These are phyloP conservation scores for Cnemophilus loriae DNA, from an alignment of 2,113 vertebrate genomes.

Conservation along the genomic window DNA sequence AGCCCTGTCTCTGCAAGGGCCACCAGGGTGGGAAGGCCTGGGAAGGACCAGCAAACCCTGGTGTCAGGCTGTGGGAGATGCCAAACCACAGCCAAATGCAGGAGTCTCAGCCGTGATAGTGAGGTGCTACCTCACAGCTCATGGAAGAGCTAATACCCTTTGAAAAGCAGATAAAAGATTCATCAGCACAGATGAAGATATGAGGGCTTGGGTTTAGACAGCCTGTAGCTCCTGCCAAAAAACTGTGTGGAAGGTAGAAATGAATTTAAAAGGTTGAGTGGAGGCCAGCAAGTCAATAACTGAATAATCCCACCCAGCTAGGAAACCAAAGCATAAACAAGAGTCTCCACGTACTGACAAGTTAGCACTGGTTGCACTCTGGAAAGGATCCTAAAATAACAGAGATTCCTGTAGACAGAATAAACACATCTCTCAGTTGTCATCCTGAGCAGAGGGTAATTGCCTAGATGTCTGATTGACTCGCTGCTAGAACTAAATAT, in stretches of 20 bases:
- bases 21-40: neutral
- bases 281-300: constrained; percentile 63
- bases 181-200: constrained; percentile 60
- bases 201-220: constrained; percentile 22
- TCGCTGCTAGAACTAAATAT: constrained; percentile 51
- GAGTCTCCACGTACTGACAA: constrained; percentile 56
- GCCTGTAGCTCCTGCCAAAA: constrained; percentile 48
- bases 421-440: constrained; percentile 64
- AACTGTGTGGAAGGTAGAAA: constrained; percentile 50
- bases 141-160: neutral
- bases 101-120: neutral
- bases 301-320: constrained; percentile 67
- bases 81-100: neutral
- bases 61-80: neutral
- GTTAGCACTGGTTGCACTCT: constrained; percentile 59
- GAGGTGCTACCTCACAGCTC: neutral
- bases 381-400: constrained; percentile 64
- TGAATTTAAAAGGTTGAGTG: constrained; percentile 58
- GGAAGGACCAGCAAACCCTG: neutral
- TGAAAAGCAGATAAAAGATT: constrained; percentile 55
- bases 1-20: neutral
- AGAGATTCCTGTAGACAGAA: constrained; percentile 64
- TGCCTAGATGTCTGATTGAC: constrained; percentile 61
- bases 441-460: constrained; percentile 58
- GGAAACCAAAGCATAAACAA: constrained; percentile 62